These are phyloP conservation scores for Cotesia typhae DNA, from an alignment of 1,140 invertebrate genomes.

Conservation along the genomic window DNA sequence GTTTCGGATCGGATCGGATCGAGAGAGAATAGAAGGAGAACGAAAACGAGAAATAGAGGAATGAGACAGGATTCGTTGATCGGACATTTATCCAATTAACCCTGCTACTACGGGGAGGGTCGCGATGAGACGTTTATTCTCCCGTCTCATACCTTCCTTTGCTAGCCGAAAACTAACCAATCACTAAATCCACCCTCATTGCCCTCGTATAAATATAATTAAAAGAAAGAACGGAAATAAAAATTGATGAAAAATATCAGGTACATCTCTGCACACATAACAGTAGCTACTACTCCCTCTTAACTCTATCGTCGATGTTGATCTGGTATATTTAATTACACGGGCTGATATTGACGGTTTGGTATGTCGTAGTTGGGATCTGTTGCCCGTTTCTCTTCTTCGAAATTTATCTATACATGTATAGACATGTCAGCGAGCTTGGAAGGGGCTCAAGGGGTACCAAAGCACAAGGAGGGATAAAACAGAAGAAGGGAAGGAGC, in stretches of 20 bases:
- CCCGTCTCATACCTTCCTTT: background rate
- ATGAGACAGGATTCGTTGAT: conserved; percentile 50
- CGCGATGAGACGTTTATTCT: conserved; percentile 42
- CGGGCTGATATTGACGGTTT: conserved; percentile 59
- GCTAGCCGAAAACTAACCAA: conserved; percentile 5
- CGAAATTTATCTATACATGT: conserved; percentile 55
- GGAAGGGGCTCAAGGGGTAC: conserved; percentile 48
- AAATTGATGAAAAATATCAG: conserved; percentile 34
- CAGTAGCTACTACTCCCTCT: background rate
- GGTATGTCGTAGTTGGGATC: conserved; percentile 56
- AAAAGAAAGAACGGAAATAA: background rate
- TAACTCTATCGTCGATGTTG: conserved; percentile 57
- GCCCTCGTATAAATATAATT: background rate
- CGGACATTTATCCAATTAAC: conserved; percentile 68
- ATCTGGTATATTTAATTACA: conserved; percentile 67
- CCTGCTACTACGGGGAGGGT: conserved; percentile 47
- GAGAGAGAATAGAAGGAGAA: conserved; percentile 59
- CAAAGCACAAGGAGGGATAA: conserved; percentile 51
- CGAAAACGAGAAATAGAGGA: conserved; percentile 42
- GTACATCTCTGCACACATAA: conserved; percentile 14
- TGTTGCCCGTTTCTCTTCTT: conserved; percentile 43
- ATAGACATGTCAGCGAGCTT: background rate
- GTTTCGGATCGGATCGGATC: conserved; percentile 52
- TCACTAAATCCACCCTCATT: conserved; percentile 3
- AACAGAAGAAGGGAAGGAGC: conserved; percentile 52